These are phyloP conservation scores for Tupaia tana DNA, from an alignment of 2,113 vertebrate genomes.

Conservation along the genomic window DNA sequence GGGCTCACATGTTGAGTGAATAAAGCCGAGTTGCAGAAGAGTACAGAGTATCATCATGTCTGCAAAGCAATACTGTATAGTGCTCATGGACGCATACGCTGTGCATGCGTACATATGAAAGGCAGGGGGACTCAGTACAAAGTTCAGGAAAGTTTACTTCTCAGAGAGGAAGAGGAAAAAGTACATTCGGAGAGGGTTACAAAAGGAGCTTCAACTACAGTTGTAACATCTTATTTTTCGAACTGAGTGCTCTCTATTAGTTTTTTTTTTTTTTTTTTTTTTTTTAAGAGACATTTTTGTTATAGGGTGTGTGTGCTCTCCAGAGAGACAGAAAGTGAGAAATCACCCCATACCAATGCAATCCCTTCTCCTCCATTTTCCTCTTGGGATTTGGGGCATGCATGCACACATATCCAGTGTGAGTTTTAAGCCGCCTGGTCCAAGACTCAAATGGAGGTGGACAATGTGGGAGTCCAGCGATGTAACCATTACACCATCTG, in stretches of 20 bases:
- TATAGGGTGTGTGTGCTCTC: no score
- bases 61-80: neutral
- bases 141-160: conserved; percentile 11
- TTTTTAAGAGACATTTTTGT: no score
- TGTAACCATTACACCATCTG: no score
- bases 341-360: no score
- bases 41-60: neutral
- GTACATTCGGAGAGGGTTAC: neutral
- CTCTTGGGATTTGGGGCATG: no score
- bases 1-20: neutral
- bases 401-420: no score
- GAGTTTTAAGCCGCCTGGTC: no score
- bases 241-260: neutral
- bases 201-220: neutral
- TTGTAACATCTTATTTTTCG: neutral
- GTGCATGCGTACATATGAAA: neutral
- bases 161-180: neutral
- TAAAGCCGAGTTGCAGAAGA: conserved; percentile 12
- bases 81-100: neutral
- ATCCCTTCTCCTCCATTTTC: no score
- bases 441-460: no score
- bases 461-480: no score
- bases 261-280: no score
- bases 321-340: no score
- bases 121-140: neutral